Base-by-base conservation (phyloP, 2,888 invertebrate species). In the Eurytoma californica region DNA sequence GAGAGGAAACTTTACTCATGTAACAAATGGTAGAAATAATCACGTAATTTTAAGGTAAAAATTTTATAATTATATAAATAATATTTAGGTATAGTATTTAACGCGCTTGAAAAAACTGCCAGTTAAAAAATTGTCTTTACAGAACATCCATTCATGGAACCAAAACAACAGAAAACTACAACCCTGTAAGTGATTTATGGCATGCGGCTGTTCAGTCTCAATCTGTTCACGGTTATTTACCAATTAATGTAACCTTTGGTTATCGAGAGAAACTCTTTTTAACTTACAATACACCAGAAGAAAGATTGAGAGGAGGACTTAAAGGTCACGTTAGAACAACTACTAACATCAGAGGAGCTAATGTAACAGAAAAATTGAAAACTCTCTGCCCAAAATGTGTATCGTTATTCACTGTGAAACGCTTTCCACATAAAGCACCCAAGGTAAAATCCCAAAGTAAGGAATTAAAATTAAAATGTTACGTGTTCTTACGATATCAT, bases 141-240 rank as follows among this genome's bases (percentile, higher is more conserved):
- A 92, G 93, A 55, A 92, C 92, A 82, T 92, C 92, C 1, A 91
- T 92, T 79, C 92, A 93, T 84, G 92, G 92, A 3, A 87, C 89
- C 39, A 90, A 91, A 82, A 85, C 85, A 12, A 86, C 91, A 67
- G 90, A 90, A 90, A 91, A 82, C 89, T 94, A 93, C 80, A 95
- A 94, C 83, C 94, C 94, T 0, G 90, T 95, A 13, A 90, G 93
- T 0, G 92, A 93, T 84, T 91, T 93, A 0, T 93, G 94, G 85
- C 94, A 94, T 84, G 92, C 93, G 12, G 94, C 93, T 0, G 92
- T 94, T 28, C 92, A 94, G n/a, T 93, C 94, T 80, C 93, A 94
- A 84, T 94, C 94, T 0, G 88, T 94, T 77, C 93, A 95, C 0
- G 93, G 93, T 0, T 94, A 94, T 83, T 85, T 94, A 4, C 94